Conservation (phyloP, 2,113 vertebrate species). For the Erythrolamprus reginae region DNA sequence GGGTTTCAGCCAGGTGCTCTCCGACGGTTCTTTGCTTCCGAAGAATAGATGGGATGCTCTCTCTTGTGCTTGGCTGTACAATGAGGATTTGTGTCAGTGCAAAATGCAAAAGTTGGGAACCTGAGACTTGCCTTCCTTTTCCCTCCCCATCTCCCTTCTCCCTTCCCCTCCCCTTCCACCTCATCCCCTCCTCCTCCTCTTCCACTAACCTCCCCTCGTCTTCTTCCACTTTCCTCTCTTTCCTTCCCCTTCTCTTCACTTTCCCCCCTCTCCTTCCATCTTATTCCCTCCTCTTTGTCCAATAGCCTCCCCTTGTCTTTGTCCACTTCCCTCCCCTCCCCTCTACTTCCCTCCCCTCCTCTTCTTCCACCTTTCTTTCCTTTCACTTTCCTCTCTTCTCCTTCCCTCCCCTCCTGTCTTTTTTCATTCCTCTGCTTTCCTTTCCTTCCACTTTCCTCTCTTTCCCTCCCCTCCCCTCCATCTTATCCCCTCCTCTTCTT, state of each 20-base stretch:
- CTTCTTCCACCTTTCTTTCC: neutral
- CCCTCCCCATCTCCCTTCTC: neutral
- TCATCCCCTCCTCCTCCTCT: too few relatives aligned
- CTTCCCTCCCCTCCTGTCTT: neutral
- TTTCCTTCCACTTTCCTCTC: neutral
- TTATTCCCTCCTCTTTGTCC: neutral
- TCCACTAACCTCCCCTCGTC: neutral
- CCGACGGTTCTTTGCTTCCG: neutral
- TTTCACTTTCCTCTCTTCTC: too few relatives aligned
- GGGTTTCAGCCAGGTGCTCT: neutral
- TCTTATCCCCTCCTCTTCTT: neutral
- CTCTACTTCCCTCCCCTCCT: neutral
- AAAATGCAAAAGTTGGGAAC: neutral
- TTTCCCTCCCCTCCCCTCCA: neutral
- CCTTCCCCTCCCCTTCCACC: too few relatives aligned
- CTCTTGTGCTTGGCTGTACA: neutral
- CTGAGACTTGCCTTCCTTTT: neutral
- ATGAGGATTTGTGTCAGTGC: neutral
- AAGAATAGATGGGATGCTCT: neutral
- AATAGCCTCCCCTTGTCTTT: neutral
- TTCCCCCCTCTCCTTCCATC: neutral
- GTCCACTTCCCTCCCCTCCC: neutral
- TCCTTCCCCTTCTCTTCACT: neutral
- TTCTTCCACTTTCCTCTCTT: neutral
- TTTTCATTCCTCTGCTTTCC: neutral